Base-by-base conservation (phyloP, 2,113 vertebrate genomes). In the Channa argus region DNA sequence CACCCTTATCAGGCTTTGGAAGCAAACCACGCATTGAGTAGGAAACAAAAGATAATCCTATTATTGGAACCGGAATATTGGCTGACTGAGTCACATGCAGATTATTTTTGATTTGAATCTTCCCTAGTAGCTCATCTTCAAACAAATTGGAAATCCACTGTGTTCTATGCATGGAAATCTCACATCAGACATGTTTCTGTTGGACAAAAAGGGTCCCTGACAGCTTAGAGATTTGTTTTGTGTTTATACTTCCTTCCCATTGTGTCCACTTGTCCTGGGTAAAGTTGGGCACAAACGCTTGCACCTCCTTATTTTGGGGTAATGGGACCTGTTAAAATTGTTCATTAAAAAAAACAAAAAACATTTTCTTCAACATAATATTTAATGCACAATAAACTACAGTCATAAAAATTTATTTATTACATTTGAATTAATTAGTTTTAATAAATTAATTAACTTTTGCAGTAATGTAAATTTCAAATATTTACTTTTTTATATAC, bases 21-120 rank as follows among this genome's bases (percentile, higher is more conserved):
- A 86, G 83, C 72, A 74, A 82, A 71, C 69, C 58, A 60, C 70
- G 9, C 63, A 80, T 64, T 77, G 74, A 82, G 77, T 15, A 53
- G 66, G 84, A 84, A 90, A 91, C 82, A 84, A 87, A 85, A 89
- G 88, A 85, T 92, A 89, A 89, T 90, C 88, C 69, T 76, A 86
- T 91, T 86, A 87, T 80, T 88, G 80, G 39, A 15, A 36, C 77
- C 9, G 5, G 39, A 79, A 81, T 86, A 84, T 83, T 84, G 80
- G 79, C 81, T 88, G 73, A 82, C 69, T 71, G 68, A 79, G 69
- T 76, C 74, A 43, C 63, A 77, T 62, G 61, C 71, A 63, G 86
- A 86, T 89, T 75, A 87, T 73, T 83, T 71, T 77, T 84, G 83
- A 89, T 84, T 77, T 45, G 58, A 81, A 72, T 83, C 77, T 79